A percentile compares a stretch with the other conserved stretches of the same genome.
These are phyloP conservation scores for Neodiprion lecontei DNA, from an alignment of 1,140 invertebrate species.

Conservation along the genomic window DNA sequence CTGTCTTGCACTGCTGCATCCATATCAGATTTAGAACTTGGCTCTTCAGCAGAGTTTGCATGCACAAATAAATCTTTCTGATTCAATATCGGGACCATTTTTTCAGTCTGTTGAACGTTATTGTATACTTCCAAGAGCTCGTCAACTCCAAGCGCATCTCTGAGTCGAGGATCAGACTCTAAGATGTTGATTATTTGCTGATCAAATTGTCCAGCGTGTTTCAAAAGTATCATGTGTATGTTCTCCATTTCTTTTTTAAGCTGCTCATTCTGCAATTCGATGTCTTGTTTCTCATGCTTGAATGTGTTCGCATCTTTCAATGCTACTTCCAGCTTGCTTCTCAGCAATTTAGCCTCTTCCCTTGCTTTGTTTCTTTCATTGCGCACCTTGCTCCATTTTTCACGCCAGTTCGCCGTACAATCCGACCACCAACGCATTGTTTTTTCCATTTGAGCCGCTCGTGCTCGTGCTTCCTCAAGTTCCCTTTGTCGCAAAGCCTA, in stretches of 20 bases:
- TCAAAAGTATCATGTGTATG: constrained; percentile 71
- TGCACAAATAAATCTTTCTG: constrained; percentile 36
- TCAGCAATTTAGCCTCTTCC: constrained; percentile 84
- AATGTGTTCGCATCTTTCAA: constrained; percentile 78
- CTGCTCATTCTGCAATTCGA: constrained; percentile 82
- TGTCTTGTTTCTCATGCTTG: constrained; percentile 82
- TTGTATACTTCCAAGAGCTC: constrained; percentile 54
- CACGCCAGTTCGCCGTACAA: constrained; percentile 89
- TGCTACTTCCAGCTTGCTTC: constrained; percentile 79
- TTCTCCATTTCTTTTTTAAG: constrained; percentile 83
- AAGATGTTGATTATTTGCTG: constrained; percentile 53
- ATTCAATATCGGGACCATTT: constrained; percentile 17
- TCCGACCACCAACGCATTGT: constrained; percentile 98
- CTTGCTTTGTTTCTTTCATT: constrained; percentile 86
- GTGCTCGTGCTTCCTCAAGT: constrained; percentile 86
- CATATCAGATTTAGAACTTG: constrained; percentile 24
- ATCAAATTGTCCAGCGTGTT: constrained; percentile 73
- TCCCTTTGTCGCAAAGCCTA: constrained; percentile 78
- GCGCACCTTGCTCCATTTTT: constrained; percentile 95
- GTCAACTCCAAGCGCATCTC: constrained; percentile 50
- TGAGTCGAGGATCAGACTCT: constrained; percentile 53
- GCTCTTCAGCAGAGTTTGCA: constrained; percentile 36
- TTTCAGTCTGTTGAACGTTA: constrained; percentile 41
- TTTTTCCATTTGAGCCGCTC: constrained; percentile 97
- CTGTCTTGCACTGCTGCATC: constrained; percentile 46